These are phyloP conservation scores for Ivindomyrus marchei DNA, from an alignment of 2,113 vertebrate species.

Conservation along the genomic window DNA sequence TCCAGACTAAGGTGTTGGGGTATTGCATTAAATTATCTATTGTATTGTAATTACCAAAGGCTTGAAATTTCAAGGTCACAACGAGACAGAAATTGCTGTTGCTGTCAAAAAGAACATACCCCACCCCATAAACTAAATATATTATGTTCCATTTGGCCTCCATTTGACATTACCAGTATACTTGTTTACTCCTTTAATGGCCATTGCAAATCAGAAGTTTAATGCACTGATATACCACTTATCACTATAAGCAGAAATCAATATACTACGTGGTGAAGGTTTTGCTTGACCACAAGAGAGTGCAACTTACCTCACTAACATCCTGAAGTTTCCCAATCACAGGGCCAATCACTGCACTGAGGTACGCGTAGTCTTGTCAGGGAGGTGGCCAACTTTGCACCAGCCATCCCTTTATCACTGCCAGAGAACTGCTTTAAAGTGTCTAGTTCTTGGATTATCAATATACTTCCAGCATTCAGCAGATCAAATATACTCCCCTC, in stretches of 20 bases:
- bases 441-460: neutral
- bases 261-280: neutral
- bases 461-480: neutral
- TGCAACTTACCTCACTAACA: neutral
- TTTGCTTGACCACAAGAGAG: neutral
- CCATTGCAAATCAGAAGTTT: neutral
- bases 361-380: neutral
- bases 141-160: slow-evolving; percentile 1
- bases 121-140: neutral
- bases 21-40: neutral
- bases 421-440: neutral
- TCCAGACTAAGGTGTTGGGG: neutral
- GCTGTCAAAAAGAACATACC: neutral
- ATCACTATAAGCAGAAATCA: neutral
- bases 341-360: neutral
- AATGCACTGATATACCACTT: neutral
- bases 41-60: neutral
- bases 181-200: neutral
- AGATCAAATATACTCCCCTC: neutral
- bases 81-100: neutral
- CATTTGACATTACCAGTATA: neutral
- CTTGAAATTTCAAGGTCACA: neutral
- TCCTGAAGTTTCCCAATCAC: neutral
- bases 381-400: neutral
- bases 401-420: neutral